Percentiles rank a stretch among this genome's conserved stretches.
Evolutionary conservation across 2,888 invertebrate species (phyloP).

Genomic region (Griposia aprilina): DNA sequence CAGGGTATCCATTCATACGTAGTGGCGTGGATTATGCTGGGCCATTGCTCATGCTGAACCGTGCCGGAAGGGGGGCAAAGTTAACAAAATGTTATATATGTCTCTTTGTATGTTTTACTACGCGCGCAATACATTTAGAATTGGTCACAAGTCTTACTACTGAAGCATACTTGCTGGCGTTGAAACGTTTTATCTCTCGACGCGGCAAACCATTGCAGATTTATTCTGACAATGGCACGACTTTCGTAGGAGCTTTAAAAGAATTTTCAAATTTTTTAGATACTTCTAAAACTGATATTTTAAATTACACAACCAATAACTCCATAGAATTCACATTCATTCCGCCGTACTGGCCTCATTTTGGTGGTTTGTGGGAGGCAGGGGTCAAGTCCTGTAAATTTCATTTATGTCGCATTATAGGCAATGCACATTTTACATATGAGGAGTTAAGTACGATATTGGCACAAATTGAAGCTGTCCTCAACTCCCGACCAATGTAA

Average conservation of each 20-base stretch:
- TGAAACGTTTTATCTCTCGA: constrained; percentile 9
- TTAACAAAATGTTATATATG: not conserved
- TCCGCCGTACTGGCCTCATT: not conserved
- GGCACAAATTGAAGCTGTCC: not conserved
- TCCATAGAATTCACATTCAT: constrained; percentile 1
- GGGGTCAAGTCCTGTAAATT: not conserved
- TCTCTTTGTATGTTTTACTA: constrained; percentile 3
- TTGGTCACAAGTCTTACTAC: constrained; percentile 10
- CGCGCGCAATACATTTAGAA: not conserved
- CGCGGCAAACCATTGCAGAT: constrained; percentile 17
- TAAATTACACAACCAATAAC: not conserved
- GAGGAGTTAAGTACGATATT: not conserved
- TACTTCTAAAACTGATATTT: not conserved
- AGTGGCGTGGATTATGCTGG: too few relatives aligned
- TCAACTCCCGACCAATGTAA: not conserved
- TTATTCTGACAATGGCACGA: constrained; percentile 4
- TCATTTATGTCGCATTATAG: not conserved
- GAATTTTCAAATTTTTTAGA: not conserved
- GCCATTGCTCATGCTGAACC: too few relatives aligned
- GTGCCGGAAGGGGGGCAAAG: not conserved
- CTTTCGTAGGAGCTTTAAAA: too few relatives aligned
- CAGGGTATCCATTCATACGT: too few relatives aligned
- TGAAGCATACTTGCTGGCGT: not conserved
- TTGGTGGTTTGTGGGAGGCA: constrained; percentile 1
- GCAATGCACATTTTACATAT: not conserved